Evolutionary conservation across 2,797 vertebrate genomes (phyloP).

Genomic region (Alauda arvensis): DNA sequence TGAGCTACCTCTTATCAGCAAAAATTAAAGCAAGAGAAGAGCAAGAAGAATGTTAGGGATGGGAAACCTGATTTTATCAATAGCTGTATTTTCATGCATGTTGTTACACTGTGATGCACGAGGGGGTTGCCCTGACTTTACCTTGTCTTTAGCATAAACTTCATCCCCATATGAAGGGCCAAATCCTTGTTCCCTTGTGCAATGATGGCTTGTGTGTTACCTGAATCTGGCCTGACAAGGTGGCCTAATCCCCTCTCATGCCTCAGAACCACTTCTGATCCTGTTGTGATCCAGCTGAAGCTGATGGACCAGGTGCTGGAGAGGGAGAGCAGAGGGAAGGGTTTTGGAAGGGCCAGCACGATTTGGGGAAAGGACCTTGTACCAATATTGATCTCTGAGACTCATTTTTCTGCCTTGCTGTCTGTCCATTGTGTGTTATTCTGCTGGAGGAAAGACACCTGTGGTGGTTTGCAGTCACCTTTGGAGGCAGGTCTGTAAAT

Average conservation of each 20-base stretch:
- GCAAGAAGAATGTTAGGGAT: neutral
- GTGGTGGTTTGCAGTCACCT: neutral
- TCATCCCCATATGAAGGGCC: neutral
- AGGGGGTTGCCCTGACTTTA: neutral
- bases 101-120: neutral
- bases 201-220: neutral
- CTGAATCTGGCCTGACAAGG: neutral
- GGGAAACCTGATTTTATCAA: neutral
- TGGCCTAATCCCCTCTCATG: neutral
- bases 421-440: neutral
- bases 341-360: neutral
- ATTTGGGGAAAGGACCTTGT: neutral
- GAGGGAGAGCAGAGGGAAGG: neutral
- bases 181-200: neutral
- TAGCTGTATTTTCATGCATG: neutral
- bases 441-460: neutral
- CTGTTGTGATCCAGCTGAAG: rapidly evolving
- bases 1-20: neutral
- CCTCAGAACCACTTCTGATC: neutral
- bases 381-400: neutral
- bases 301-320: neutral
- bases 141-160: neutral
- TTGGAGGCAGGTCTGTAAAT: neutral
- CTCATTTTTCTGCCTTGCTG: neutral
- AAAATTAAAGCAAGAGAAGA: neutral